Percentiles rank a stretch among this genome's conserved stretches.
Evolutionary conservation across 2,888 invertebrate genomes (phyloP).

Genomic region (Sinohyriopsis cumingii): DNA sequence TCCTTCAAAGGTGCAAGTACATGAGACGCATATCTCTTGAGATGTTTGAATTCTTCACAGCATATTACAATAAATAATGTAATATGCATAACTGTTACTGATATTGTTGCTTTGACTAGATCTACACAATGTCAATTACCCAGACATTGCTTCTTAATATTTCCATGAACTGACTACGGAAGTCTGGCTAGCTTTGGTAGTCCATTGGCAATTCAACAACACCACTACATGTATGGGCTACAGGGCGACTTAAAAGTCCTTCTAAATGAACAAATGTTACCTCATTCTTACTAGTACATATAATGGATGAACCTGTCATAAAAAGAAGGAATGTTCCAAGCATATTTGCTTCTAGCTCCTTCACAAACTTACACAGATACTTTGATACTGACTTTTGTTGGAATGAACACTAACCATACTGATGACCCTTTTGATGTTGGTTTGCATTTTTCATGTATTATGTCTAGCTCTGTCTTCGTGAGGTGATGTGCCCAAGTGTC

Average conservation of each 20-base stretch:
- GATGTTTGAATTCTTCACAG: too few relatives aligned
- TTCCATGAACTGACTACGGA: background rate
- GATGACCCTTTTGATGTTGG: background rate
- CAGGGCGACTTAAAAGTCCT: too few relatives aligned
- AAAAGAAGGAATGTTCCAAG: background rate
- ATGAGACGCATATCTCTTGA: too few relatives aligned
- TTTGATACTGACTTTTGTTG: background rate
- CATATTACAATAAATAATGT: too few relatives aligned
- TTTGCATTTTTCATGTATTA: background rate
- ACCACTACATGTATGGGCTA: background rate
- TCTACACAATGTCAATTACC: background rate
- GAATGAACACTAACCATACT: background rate
- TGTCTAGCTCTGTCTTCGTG: background rate
- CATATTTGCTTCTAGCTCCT: background rate
- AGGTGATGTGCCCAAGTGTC: constrained; percentile 1
- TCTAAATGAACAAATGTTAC: background rate
- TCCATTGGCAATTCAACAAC: background rate
- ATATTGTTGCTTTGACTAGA: too few relatives aligned
- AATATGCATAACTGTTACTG: too few relatives aligned
- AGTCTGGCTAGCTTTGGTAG: background rate
- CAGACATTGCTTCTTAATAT: background rate
- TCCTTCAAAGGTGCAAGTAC: too few relatives aligned
- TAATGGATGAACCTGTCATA: background rate
- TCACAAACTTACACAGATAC: background rate
- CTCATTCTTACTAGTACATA: background rate